Evolutionary conservation across 2,113 vertebrate genomes (phyloP), one percentile per base, ranked within the genome.

Genomic region (Apteryx owenii): DNA sequence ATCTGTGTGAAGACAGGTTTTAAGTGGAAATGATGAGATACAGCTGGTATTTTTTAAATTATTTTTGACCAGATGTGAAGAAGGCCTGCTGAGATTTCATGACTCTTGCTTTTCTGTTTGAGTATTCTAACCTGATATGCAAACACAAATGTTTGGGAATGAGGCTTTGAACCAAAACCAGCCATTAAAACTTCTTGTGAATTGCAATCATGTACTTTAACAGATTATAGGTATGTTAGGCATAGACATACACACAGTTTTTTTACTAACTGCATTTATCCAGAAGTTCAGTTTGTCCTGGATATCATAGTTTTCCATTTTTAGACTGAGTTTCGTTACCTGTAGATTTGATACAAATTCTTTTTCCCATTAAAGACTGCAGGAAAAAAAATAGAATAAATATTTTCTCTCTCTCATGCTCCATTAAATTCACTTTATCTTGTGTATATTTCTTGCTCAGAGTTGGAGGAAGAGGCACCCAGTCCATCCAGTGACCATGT

Each of bases 31-130:
- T 0, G 11, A 48, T 64, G 81, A 46, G 60, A 36, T 56, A 36
- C 62, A 80, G 64, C 89, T 88, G 80, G 21, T 53, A 17, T 62
- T 58, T 77, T 50, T 46, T n/a, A 53, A 64, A 19, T 80, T 87
- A 22, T 40, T 87, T 80, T 83, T 82, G 62, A 44, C 56, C 78
- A 61, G 70, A 66, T 88, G 73, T 85, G 66, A 75, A 95, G 68
- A 65, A 65, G 10, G 7, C 40, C 44, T 9, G 10, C 21, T 33
- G 46, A 58, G 36, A 40, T 76, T 51, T 62, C 23, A 33, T 44
- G 51, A 36, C 26, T 76, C 48, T 76, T 92, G 25, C 16, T 65
- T 80, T 65, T 58, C 36, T 70, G 33, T 44, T 20, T n/a, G 36
- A 42, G 66, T 71, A 64, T 64, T 78, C 56, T 69, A 66, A 53